Percentiles rank a stretch among this genome's conserved stretches.
phyloP scores from a whole-genome alignment of 2,797 vertebrate species.

The Sebastes vulpes region DNA sequence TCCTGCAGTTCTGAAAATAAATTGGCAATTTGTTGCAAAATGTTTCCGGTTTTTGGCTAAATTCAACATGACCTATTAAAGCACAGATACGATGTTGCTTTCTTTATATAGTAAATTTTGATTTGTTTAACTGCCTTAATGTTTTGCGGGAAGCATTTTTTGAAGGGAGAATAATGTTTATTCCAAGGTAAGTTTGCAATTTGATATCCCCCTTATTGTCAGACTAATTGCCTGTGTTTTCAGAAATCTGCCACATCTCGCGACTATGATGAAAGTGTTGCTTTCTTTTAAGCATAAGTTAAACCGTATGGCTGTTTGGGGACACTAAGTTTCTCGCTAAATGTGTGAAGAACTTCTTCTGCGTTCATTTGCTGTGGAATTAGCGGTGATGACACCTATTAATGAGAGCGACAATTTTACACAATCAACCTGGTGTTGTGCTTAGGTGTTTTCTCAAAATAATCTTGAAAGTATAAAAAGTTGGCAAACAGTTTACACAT shows the following conservation, averaged over 20 bases:
- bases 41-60: slow-evolving; percentile 3
- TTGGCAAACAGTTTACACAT: not conserved
- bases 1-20: slow-evolving; percentile 22
- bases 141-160: not conserved
- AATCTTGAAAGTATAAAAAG: not conserved
- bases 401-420: not conserved
- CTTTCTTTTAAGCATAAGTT: not conserved
- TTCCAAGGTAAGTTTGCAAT: not conserved
- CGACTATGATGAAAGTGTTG: not conserved
- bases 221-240: not conserved
- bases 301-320: not conserved
- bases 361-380: not conserved
- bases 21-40: slow-evolving; percentile 48
- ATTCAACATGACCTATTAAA: slow-evolving; percentile 24
- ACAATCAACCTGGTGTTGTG: not conserved
- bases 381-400: not conserved
- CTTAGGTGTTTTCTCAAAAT: not conserved
- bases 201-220: not conserved
- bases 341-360: not conserved
- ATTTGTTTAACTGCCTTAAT: not conserved
- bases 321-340: not conserved
- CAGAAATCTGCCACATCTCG: not conserved
- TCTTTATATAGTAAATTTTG: not conserved
- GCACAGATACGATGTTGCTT: not conserved
- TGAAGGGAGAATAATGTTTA: not conserved